Percentiles rank a stretch among this genome's conserved stretches.
Conservation (phyloP, 2,113 vertebrate species). For the Apodemus sylvaticus region DNA sequence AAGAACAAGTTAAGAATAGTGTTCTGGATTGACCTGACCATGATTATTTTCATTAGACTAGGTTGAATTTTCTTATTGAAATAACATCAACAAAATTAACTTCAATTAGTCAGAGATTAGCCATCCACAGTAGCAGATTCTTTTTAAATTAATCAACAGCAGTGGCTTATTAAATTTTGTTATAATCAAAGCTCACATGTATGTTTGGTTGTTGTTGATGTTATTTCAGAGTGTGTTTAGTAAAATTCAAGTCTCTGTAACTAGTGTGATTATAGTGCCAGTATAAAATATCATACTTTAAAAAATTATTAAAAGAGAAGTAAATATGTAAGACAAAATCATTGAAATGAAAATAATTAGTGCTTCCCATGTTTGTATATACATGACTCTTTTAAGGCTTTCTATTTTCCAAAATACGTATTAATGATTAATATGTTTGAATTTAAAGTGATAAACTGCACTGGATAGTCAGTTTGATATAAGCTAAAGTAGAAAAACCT, state of each 20-base stretch:
- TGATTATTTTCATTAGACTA: not conserved
- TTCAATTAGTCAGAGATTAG: not conserved
- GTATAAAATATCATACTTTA: not conserved
- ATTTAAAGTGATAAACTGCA: constrained; percentile 22
- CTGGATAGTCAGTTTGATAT: not conserved
- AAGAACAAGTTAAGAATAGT: not conserved
- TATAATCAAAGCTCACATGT: accelerated
- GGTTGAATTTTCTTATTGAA: not conserved
- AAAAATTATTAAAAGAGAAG: not conserved
- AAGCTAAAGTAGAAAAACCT: not conserved
- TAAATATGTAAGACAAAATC: not conserved
- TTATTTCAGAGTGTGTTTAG: not conserved
- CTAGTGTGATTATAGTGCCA: not conserved
- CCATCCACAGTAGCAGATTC: not conserved
- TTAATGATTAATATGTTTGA: not conserved
- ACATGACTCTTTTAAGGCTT: not conserved
- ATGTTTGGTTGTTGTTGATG: not conserved
- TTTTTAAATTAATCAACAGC: not conserved
- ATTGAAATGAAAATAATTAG: not conserved
- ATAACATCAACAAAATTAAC: not conserved
- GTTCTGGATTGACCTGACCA: not conserved
- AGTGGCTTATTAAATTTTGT: not conserved
- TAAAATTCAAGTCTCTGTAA: not conserved
- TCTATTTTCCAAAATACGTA: constrained; percentile 29
- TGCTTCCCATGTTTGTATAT: not conserved